Evolutionary conservation across 2,888 invertebrate species (phyloP).

Genomic region (Cynaeus angustus): DNA sequence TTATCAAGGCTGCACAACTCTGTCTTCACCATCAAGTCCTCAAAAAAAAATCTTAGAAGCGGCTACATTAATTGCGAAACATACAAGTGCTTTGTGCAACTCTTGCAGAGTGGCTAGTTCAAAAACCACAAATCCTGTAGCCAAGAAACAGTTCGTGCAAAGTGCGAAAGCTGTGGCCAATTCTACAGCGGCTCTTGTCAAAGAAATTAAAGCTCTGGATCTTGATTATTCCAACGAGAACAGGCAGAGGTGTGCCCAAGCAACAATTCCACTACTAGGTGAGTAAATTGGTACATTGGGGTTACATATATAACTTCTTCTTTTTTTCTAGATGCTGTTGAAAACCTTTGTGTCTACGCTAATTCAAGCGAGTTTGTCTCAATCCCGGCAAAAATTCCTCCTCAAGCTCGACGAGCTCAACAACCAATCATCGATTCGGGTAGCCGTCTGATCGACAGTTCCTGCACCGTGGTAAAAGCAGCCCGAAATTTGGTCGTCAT

Average conservation of each 20-base stretch:
- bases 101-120: conserved; percentile 95
- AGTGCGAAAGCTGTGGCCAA: conserved; percentile 98
- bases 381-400: conserved; percentile 92
- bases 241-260: conserved; percentile 81
- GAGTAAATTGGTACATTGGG: conserved; percentile 24
- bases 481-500: conserved; percentile 92
- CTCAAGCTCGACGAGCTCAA: conserved; percentile 87
- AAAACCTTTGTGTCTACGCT: conserved; percentile 93
- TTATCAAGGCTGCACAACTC: conserved; percentile 88
- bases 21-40: conserved; percentile 81
- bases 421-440: conserved; percentile 92
- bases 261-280: conserved; percentile 84
- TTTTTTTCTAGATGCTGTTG: conserved; percentile 83
- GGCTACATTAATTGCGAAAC: conserved; percentile 95
- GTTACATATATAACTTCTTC: neutral
- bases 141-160: conserved; percentile 97
- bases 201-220: conserved; percentile 94
- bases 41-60: conserved; percentile 92
- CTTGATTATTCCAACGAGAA: conserved; percentile 87
- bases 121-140: conserved; percentile 91
- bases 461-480: conserved; percentile 91
- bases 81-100: conserved; percentile 96
- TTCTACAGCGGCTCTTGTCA: conserved; percentile 94
- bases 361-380: conserved; percentile 95
- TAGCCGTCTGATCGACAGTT: conserved; percentile 84